These are phyloP conservation scores for Syngnathus rostellatus DNA, from an alignment of 2,797 vertebrate species.

Conservation along the genomic window DNA sequence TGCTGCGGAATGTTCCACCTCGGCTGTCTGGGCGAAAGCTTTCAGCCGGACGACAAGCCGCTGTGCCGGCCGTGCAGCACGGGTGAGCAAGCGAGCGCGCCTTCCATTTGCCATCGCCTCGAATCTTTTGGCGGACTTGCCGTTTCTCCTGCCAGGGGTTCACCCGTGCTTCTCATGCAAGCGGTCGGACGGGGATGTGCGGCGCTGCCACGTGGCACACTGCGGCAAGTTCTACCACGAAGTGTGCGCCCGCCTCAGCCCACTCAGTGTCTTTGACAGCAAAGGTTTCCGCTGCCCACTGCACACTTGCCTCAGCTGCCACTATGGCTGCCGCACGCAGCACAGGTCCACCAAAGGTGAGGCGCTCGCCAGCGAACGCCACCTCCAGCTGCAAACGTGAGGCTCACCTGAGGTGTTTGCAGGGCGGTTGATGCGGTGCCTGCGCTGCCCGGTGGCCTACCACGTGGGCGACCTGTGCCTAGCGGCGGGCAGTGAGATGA, in stretches of 20 bases:
- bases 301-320: conserved; percentile 91
- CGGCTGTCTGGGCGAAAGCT: conserved; percentile 74
- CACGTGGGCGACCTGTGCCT: conserved; percentile 85
- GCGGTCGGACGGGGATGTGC: conserved; percentile 75
- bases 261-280: conserved; percentile 84
- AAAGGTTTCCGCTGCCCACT: conserved; percentile 93
- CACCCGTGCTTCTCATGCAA: conserved; percentile 92
- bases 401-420: neutral
- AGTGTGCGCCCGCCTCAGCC: conserved; percentile 77
- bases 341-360: conserved; percentile 83
- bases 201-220: conserved; percentile 83
- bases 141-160: conserved; percentile 60
- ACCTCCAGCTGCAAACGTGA: neutral
- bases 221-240: conserved; percentile 97
- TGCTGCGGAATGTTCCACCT: conserved; percentile 89
- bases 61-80: conserved; percentile 82
- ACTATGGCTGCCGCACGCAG: conserved; percentile 76
- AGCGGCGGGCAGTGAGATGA: conserved; percentile 83
- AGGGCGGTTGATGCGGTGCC: conserved; percentile 91
- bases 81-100: conserved; percentile 65
- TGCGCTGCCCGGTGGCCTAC: conserved; percentile 91
- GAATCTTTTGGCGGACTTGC: neutral
- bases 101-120: neutral
- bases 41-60: conserved; percentile 76
- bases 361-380: too few relatives aligned